Evolutionary conservation across 1,140 invertebrate genomes (phyloP).

Genomic region (Rhopalosiphum padi): DNA sequence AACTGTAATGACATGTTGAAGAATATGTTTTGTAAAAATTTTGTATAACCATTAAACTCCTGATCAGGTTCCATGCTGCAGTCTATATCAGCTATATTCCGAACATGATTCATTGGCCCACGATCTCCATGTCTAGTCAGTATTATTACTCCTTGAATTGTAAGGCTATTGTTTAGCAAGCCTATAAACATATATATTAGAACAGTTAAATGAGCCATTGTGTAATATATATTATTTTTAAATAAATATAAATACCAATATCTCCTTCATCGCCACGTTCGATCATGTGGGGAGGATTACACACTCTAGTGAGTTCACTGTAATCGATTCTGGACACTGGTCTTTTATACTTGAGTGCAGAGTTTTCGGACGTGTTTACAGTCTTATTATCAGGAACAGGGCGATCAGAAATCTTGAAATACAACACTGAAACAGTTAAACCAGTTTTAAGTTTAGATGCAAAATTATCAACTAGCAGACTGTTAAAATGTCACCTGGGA

Average conservation of each 20-base stretch:
- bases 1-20: constrained; percentile 63
- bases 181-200: constrained; percentile 64
- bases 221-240: not conserved
- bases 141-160: constrained; percentile 79
- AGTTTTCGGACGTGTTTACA: not conserved
- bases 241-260: constrained; percentile 19
- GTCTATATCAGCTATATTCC: constrained; percentile 76
- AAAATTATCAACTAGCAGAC: not conserved
- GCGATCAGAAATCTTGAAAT: constrained; percentile 36
- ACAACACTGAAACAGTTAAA: constrained; percentile 7
- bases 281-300: not conserved
- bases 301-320: not conserved
- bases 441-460: not conserved
- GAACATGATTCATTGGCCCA: constrained; percentile 80
- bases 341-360: not conserved
- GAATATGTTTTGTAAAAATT: constrained; percentile 44
- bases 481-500: constrained; percentile 35
- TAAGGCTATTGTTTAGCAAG: constrained; percentile 70
- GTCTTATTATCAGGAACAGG: not conserved
- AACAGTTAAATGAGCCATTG: not conserved
- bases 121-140: constrained; percentile 88
- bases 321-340: not conserved
- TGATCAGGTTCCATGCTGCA: constrained; percentile 67
- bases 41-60: constrained; percentile 36
- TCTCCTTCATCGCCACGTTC: constrained; percentile 73